Evolutionary conservation across 2,113 vertebrate genomes (phyloP), one percentile per base, ranked within the genome.

Genomic region (Oreochromis aureus): DNA sequence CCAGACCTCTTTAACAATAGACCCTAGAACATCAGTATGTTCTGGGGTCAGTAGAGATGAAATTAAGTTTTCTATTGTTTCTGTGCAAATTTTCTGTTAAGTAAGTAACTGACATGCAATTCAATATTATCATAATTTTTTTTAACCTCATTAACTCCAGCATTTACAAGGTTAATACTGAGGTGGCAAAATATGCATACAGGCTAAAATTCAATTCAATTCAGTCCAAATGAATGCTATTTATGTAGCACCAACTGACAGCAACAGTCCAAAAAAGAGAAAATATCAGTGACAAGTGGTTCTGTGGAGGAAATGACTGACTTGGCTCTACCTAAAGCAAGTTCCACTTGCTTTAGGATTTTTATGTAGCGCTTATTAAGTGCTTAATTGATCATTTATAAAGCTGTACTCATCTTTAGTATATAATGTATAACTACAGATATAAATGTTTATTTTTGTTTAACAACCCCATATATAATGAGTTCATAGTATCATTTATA

Each of bases 381-480:
- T 36, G 34, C 11, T 22, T 6, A 36, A 55, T 59, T 18, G 1
- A 59, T 32, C 15, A 32, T 61, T 61, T 61, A 32, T 61, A 61
- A 15, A 61, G 58, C 0, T 1, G 10, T 61, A 61, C 58, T 32
- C 58, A 61, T 61, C 58, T 61, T 61, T 4, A 32, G 0, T 61
- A 61, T 32, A 32, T 10, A 6, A 61, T 61, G 32, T 61, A 59
- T 59, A 59, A 10, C 3, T 32, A 59, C 13, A 59, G 13, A 16
- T 0, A 10, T 59, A 59, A 32, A 59, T 59, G 56, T 16, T 58
- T 58, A 58, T 27, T 58, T 30, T 58, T 58, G 56, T 30, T 30
- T 30, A 16, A 59, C 13, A 58, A 3, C 24, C 56, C 13, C 3
- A 59, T 2, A 30, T 59, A 59, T 59, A 59, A 59, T 59, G 1